Percentiles rank a stretch among this genome's conserved stretches.
These are phyloP conservation scores for Hemicordylus capensis DNA, from an alignment of 2,113 vertebrate species.

Conservation along the genomic window DNA sequence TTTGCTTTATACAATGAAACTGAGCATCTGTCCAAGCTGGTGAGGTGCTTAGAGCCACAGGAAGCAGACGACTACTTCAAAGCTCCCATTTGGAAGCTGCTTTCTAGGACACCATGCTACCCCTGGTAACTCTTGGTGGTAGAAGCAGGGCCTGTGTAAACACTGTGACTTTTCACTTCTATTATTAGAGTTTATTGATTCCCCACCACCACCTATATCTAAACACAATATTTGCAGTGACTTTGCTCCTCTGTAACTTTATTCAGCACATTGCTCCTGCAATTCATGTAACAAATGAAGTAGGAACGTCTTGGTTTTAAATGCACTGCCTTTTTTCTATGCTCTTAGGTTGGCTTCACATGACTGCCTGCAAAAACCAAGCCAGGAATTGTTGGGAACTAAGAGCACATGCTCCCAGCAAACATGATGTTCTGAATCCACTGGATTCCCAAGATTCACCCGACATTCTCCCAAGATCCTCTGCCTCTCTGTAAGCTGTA, in stretches of 20 bases:
- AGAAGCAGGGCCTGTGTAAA: background rate
- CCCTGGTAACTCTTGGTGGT: background rate
- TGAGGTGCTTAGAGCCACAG: background rate
- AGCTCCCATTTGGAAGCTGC: background rate
- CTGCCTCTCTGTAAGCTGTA: no score
- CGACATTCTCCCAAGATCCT: no score
- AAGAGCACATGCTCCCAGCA: no score
- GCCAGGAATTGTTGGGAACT: no score
- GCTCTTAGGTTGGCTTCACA: constrained; percentile 3
- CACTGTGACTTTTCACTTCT: background rate
- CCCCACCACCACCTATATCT: no score
- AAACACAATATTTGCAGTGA: background rate
- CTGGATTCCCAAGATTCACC: no score
- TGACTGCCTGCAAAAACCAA: no score
- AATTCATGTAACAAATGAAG: background rate
- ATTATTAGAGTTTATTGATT: background rate
- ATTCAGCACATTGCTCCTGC: background rate
- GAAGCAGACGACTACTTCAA: background rate
- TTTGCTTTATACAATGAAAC: background rate
- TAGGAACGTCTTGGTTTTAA: background rate
- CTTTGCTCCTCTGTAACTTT: background rate
- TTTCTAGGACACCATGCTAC: background rate
- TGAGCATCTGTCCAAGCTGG: background rate
- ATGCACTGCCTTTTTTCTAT: constrained; percentile 61
- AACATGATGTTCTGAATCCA: no score